Percentiles rank a stretch among this genome's conserved stretches.
These are phyloP conservation scores for Oplegnathus fasciatus DNA, from an alignment of 2,113 vertebrate genomes.

Conservation along the genomic window DNA sequence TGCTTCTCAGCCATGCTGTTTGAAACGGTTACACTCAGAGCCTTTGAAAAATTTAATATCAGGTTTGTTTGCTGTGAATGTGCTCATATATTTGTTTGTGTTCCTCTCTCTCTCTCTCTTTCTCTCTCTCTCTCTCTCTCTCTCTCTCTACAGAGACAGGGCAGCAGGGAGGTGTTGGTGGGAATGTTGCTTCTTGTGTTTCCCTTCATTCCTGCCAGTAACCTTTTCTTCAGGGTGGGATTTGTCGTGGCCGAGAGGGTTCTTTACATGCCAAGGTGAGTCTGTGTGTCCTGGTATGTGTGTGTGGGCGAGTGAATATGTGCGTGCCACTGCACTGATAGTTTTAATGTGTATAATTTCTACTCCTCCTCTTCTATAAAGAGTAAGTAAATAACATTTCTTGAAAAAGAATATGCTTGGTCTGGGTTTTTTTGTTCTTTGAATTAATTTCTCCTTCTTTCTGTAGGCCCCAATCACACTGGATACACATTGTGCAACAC, in stretches of 20 bases:
- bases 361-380: background rate
- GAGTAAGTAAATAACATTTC: background rate
- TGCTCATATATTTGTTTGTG: constrained; percentile 9
- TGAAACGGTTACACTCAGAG: background rate
- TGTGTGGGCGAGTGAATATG: constrained; percentile 43
- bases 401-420: background rate
- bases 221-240: constrained; percentile 98
- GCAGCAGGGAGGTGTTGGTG: constrained; percentile 91
- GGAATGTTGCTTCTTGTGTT: constrained; percentile 95
- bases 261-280: constrained; percentile 98
- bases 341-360: background rate
- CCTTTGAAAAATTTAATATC: background rate
- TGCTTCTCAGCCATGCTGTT: constrained; percentile 9
- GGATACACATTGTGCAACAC: too few species aligned
- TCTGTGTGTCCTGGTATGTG: constrained; percentile 56
- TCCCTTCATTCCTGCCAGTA: constrained; percentile 97
- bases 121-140: background rate
- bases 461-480: too few species aligned
- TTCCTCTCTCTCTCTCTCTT: background rate
- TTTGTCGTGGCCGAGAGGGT: constrained; percentile 98
- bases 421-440: too few species aligned
- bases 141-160: constrained; percentile 83
- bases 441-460: too few species aligned
- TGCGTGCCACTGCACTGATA: background rate
- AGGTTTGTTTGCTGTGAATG: constrained; percentile 11